Evolutionary conservation across 1,140 invertebrate genomes (phyloP), one percentile per base, ranked within the genome.

Genomic region (Cherax destructor): DNA sequence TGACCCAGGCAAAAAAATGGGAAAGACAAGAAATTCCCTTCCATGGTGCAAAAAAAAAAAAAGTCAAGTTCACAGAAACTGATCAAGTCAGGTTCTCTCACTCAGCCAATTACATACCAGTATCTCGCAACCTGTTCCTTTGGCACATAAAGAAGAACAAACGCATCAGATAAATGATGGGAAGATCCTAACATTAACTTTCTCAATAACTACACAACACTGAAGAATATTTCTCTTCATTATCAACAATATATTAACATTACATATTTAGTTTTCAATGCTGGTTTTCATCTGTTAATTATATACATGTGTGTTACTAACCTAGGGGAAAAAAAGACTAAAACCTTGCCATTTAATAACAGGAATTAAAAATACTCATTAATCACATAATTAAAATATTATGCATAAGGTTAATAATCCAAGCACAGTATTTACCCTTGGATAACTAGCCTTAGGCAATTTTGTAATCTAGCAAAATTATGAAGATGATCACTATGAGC

Each of bases 31-130:
- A 91, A 91, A 91, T 92, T 92, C 89, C 89, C 89, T 91, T 91
- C 90, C 92, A 92, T 92, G 91, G 92, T 92, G 92, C 92, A 92
- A 85, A 91, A 92, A 90, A 78, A 76, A 86, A 87, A 81, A 83
- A 72, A 80, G 69, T 81, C 78, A 91, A 91, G 88, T 87, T 87
- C 76, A 92, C 88, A 91, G 89, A 91, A 90, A 91, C 65, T 91
- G 92, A 91, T 87, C 89, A 87, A 89, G 72, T 92, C 87, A 88
- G 86, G 81, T 74, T 80, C 76, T 91, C 83, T 89, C 85, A 83
- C 79, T 88, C 80, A 86, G 85, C 92, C 83, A 83, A 61, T 92
- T 92, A 92, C 89, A 90, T 92, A 92, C 92, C 92, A 92, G 81
- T 86, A 88, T 88, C 85, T 83, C 52, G 85, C 76, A 92, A 91